These are phyloP conservation scores for Narcine bancroftii DNA, from an alignment of 2,113 vertebrate species.

Conservation along the genomic window DNA sequence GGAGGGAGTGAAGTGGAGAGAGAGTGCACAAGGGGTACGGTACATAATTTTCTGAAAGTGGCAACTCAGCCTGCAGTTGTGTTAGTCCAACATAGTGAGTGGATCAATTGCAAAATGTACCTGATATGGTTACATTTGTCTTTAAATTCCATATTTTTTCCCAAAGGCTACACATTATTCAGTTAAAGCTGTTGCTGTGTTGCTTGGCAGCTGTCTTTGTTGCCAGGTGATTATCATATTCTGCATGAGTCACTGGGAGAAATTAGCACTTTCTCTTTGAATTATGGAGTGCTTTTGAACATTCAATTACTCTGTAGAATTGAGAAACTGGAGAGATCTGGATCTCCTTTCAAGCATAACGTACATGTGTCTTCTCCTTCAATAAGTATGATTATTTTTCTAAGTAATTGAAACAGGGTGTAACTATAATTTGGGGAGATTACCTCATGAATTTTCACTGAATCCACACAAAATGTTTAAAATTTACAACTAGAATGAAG, in stretches of 20 bases:
- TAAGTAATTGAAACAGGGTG: neutral
- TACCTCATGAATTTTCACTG: neutral
- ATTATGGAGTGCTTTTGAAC: conserved; percentile 10
- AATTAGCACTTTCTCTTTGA: conserved; percentile 33
- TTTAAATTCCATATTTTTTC: neutral
- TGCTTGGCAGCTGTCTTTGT: conserved; percentile 30
- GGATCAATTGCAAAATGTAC: neutral
- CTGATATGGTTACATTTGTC: neutral
- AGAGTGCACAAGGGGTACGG: too few relatives aligned
- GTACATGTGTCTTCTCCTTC: neutral
- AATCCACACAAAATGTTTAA: neutral
- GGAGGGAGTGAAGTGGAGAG: too few relatives aligned
- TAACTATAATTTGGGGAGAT: neutral
- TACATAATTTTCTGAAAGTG: too few relatives aligned
- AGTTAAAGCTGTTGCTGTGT: neutral
- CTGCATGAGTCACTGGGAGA: conserved; percentile 2
- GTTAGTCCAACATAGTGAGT: neutral
- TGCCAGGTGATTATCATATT: conserved; percentile 28
- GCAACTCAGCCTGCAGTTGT: neutral
- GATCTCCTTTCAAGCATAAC: neutral
- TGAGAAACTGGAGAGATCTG: neutral
- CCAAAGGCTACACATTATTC: conserved; percentile 12
- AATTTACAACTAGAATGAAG: neutral
- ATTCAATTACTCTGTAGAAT: neutral
- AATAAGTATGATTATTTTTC: neutral